phyloP scores from a whole-genome alignment of 2,888 invertebrate genomes.

The Zele albiditarsus region DNA sequence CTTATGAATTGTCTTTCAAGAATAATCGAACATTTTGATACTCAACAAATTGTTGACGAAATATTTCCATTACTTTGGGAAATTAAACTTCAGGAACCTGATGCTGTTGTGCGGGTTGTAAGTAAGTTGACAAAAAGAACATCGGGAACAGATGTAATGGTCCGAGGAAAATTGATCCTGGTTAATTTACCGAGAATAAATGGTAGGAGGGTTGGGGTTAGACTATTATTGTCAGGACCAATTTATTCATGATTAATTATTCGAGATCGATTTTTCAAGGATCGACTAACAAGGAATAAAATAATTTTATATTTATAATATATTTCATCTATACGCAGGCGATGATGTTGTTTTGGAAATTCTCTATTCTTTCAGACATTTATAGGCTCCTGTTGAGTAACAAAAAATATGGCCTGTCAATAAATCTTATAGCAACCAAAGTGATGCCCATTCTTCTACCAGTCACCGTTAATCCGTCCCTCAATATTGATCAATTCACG shows the following conservation, averaged over 20 bases:
- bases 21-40: slow-evolving; percentile 88
- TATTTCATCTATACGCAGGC: slow-evolving; percentile 1
- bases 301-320: not conserved
- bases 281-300: too few species aligned
- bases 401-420: slow-evolving; percentile 91
- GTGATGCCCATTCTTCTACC: slow-evolving; percentile 95
- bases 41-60: slow-evolving; percentile 90
- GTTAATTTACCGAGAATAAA: not conserved
- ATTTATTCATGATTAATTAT: too few species aligned
- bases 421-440: slow-evolving; percentile 93
- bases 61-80: slow-evolving; percentile 91
- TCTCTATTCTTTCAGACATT: slow-evolving; percentile 81
- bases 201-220: too few species aligned
- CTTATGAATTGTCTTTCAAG: slow-evolving; percentile 86
- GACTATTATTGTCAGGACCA: too few species aligned
- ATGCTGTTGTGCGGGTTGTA: slow-evolving; percentile 91
- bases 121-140: slow-evolving; percentile 81
- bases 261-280: too few species aligned
- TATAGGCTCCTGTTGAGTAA: slow-evolving; percentile 93
- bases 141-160: not conserved
- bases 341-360: not conserved
- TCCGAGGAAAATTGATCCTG: not conserved
- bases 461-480: slow-evolving; percentile 90
- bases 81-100: slow-evolving; percentile 90
- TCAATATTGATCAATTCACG: slow-evolving; percentile 88